Evolutionary conservation across 2,113 vertebrate genomes (phyloP).

Genomic region (Columbina picui): DNA sequence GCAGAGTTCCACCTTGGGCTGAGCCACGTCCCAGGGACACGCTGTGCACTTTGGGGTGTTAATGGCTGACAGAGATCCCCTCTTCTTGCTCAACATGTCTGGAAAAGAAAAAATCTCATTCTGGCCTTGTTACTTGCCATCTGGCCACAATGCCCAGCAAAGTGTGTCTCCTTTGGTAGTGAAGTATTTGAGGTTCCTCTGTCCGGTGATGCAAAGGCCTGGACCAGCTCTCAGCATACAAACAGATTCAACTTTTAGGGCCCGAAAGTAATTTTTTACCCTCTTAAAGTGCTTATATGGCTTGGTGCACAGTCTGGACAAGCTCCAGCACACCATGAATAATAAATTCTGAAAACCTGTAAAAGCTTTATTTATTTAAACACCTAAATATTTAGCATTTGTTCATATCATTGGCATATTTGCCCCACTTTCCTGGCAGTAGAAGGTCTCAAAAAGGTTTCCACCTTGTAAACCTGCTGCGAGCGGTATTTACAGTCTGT

Average conservation of each 20-base stretch:
- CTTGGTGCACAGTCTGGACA: not conserved
- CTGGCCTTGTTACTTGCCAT: not conserved
- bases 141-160: not conserved
- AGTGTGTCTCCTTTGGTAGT: not conserved
- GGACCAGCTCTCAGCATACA: not conserved
- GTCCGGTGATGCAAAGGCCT: fast-evolving
- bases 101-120: not conserved
- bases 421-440: not conserved
- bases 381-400: constrained; percentile 45
- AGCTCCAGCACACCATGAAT: not conserved
- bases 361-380: constrained; percentile 41
- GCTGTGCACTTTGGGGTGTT: not conserved
- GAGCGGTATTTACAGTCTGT: not conserved
- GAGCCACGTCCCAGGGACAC: not conserved
- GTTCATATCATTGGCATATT: not conserved
- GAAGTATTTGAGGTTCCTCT: not conserved
- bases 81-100: not conserved
- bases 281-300: not conserved
- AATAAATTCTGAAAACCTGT: constrained; percentile 11
- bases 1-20: not conserved
- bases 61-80: not conserved
- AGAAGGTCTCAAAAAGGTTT: not conserved
- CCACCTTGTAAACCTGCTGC: not conserved
- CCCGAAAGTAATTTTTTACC: not conserved
- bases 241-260: not conserved